Percentiles rank a stretch among this genome's conserved stretches.
Conservation (phyloP, 2,113 vertebrate genomes). For the Colaptes auratus region DNA sequence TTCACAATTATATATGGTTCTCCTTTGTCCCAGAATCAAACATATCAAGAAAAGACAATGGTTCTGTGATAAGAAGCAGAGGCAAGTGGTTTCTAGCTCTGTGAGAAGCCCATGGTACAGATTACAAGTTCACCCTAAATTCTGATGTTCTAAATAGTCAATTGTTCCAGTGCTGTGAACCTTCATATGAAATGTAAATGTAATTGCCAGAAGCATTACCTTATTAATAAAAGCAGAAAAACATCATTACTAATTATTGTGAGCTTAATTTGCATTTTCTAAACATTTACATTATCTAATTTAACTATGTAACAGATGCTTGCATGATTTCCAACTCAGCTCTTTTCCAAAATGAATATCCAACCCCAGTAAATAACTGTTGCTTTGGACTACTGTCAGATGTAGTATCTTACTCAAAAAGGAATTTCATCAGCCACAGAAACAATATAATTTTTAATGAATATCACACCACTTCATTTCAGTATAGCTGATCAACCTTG, state of each 20-base stretch:
- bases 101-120: background rate
- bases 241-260: constrained; percentile 72
- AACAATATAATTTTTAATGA: background rate
- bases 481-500: background rate
- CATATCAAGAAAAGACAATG: background rate
- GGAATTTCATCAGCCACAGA: background rate
- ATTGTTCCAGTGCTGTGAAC: constrained; percentile 63
- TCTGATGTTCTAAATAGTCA: constrained; percentile 33
- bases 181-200: constrained; percentile 72
- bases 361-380: constrained; percentile 9
- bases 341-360: constrained; percentile 21
- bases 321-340: constrained; percentile 53
- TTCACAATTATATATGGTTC: background rate
- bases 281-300: constrained; percentile 75
- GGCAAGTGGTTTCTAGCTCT: background rate
- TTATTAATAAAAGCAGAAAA: constrained; percentile 75
- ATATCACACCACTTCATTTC: background rate
- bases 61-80: background rate
- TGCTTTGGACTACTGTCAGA: background rate
- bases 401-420: background rate
- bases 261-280: constrained; percentile 73
- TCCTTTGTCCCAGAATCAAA: background rate
- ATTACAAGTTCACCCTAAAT: background rate
- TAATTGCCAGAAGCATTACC: constrained; percentile 73
- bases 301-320: constrained; percentile 66